These are phyloP conservation scores for Idaea biselata DNA, from an alignment of 2,888 invertebrate genomes.

Conservation along the genomic window DNA sequence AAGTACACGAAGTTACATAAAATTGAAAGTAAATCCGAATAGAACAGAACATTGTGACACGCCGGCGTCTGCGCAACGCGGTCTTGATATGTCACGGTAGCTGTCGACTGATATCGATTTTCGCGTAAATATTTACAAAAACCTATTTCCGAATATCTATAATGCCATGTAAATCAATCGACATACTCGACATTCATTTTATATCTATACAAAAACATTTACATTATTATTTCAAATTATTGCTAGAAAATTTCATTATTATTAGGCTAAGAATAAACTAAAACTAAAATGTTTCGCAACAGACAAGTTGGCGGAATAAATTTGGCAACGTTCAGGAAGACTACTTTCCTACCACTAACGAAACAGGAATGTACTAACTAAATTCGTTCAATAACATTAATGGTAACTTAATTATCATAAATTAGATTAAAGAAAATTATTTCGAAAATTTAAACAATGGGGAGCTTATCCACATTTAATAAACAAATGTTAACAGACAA, in stretches of 20 bases:
- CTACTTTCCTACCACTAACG: constrained; percentile 79
- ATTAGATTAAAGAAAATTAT: constrained; percentile 49
- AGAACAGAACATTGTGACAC: constrained; percentile 42
- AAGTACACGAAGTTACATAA: constrained; percentile 5
- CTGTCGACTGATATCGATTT: constrained; percentile 40
- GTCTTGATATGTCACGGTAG: constrained; percentile 53
- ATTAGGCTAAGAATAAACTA: constrained; percentile 69
- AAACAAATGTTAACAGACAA: constrained; percentile 75
- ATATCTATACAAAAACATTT: constrained; percentile 79
- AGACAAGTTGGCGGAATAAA: constrained; percentile 74
- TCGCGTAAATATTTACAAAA: constrained; percentile 60
- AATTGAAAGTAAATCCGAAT: constrained; percentile 21
- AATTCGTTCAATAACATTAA: constrained; percentile 75
- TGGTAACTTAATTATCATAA: constrained; percentile 75
- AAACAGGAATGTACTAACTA: constrained; percentile 78
- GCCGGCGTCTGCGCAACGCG: constrained; percentile 35
- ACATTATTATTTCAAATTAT: constrained; percentile 75
- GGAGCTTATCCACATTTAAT: constrained; percentile 46
- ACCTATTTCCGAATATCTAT: constrained; percentile 43
- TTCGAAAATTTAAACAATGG: constrained; percentile 61
- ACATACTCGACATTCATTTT: constrained; percentile 51
- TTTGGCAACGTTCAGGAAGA: constrained; percentile 81
- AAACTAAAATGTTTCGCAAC: constrained; percentile 72
- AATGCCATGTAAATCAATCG: constrained; percentile 59
- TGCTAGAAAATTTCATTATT: constrained; percentile 77